Conservation (phyloP, 2,888 invertebrate species). For the Pristionchus maxplancki region DNA sequence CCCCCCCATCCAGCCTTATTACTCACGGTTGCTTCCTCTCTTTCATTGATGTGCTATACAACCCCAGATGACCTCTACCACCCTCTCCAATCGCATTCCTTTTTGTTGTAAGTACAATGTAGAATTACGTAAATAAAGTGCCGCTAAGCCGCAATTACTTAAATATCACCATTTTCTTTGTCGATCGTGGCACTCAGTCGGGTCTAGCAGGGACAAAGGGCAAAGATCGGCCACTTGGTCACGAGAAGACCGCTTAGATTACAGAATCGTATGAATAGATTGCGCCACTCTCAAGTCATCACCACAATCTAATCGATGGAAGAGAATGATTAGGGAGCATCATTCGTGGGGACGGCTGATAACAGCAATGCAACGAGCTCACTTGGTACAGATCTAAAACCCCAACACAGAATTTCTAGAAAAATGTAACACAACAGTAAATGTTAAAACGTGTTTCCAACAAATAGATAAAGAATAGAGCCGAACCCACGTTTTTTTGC, state of each 20-base stretch:
- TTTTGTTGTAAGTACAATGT: slow-evolving; percentile 2
- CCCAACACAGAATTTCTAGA: too few relatives aligned
- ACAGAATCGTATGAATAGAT: not conserved
- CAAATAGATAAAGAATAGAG: too few relatives aligned
- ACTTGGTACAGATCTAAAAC: not conserved
- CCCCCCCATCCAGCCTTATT: not conserved
- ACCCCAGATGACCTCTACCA: slow-evolving; percentile 35
- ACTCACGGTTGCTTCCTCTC: slow-evolving; percentile 37
- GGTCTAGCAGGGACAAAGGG: not conserved
- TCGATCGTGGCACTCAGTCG: too few relatives aligned
- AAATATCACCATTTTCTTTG: too few relatives aligned
- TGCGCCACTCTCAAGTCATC: slow-evolving; percentile 17
- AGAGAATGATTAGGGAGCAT: not conserved
- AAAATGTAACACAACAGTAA: too few relatives aligned
- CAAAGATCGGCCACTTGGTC: not conserved
- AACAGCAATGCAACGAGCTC: not conserved
- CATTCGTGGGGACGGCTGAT: not conserved
- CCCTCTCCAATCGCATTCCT: not conserved
- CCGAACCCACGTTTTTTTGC: too few relatives aligned
- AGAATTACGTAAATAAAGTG: slow-evolving; percentile 20
- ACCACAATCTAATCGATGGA: slow-evolving; percentile 1
- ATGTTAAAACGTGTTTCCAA: too few relatives aligned
- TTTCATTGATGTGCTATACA: slow-evolving; percentile 44
- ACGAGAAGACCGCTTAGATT: not conserved
- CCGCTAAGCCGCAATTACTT: not conserved